Evolutionary conservation across 2,888 invertebrate species (phyloP).

Genomic region (Plusia festucae): DNA sequence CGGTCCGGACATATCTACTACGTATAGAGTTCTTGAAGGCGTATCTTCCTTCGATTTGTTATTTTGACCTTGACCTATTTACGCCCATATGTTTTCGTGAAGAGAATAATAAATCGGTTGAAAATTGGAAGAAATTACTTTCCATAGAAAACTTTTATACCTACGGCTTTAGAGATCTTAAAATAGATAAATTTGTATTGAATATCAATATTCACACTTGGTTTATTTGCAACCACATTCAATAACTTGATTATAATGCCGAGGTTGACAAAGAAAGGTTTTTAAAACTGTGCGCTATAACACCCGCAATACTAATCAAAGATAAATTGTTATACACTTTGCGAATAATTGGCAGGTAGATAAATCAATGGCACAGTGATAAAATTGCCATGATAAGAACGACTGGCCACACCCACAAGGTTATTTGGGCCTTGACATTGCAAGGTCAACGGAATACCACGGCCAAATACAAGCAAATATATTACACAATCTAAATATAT

Average conservation of each 20-base stretch:
- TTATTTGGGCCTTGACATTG: conserved; percentile 21
- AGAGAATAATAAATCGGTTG: not conserved
- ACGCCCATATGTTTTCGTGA: conserved; percentile 1
- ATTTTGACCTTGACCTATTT: not conserved
- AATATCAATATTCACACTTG: no score
- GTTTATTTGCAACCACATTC: not conserved
- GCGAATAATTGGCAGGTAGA: not conserved
- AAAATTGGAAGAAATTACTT: not conserved
- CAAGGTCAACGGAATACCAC: conserved; percentile 17
- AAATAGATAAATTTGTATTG: not conserved
- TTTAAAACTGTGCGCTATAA: not conserved
- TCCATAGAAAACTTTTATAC: not conserved
- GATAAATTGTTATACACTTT: not conserved
- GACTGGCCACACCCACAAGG: not conserved
- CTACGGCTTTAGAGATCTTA: not conserved
- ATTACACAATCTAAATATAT: conserved; percentile 20
- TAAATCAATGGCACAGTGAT: conserved; percentile 6
- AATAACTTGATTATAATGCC: not conserved
- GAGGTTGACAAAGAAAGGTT: not conserved
- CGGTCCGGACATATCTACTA: not conserved
- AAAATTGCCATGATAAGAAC: conserved; percentile 7
- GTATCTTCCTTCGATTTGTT: conserved; percentile 7
- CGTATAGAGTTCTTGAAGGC: not conserved
- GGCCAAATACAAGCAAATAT: conserved; percentile 11
- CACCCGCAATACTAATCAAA: not conserved